Conservation (phyloP, 2,113 vertebrate species). For the Lynx canadensis region DNA sequence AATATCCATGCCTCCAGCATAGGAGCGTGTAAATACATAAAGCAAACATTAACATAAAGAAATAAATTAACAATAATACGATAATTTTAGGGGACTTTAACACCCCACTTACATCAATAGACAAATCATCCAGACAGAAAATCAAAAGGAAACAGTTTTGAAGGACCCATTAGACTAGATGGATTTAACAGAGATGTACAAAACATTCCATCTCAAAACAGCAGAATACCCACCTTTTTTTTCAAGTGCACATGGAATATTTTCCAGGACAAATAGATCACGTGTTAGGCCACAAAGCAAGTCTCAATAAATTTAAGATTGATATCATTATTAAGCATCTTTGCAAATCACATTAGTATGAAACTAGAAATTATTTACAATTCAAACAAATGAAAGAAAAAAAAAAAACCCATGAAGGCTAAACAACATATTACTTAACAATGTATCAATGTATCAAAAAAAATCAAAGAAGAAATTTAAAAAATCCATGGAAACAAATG, state of each 20-base stretch:
- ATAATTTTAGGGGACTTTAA: neutral
- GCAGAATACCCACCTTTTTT: neutral
- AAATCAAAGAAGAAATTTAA: neutral
- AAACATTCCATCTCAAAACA: neutral
- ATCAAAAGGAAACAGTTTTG: neutral
- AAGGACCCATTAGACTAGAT: neutral
- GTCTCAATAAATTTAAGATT: neutral
- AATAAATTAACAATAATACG: neutral
- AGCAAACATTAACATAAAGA: neutral
- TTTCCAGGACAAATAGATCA: neutral
- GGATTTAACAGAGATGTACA: neutral
- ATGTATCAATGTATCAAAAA: neutral
- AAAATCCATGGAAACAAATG: neutral
- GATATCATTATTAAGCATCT: neutral
- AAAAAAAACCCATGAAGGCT: neutral
- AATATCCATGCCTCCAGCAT: neutral
- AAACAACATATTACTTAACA: neutral
- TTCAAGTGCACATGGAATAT: neutral
- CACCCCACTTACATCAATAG: neutral
- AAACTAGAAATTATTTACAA: neutral
- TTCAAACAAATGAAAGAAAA: neutral
- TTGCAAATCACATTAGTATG: neutral
- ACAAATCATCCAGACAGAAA: neutral
- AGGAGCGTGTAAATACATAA: neutral
- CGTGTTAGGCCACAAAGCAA: neutral